A percentile compares a stretch with the other conserved stretches of the same genome.
phyloP scores from a whole-genome alignment of 2,797 vertebrate species.

The Eutrigla gurnardus region DNA sequence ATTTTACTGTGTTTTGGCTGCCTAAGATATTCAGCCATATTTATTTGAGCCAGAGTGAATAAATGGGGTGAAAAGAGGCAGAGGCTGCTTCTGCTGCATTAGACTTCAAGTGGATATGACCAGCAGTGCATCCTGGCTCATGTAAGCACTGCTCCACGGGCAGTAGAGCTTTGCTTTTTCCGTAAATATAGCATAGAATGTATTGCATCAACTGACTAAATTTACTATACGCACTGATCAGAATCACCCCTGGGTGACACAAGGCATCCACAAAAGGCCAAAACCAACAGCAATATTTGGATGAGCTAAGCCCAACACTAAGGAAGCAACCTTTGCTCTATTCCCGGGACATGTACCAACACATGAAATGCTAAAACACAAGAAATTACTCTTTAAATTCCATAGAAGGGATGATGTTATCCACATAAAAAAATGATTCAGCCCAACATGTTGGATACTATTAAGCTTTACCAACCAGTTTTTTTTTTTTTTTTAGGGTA shows the following conservation, averaged over 20 bases:
- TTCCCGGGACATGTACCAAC: background rate
- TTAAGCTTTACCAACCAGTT: background rate
- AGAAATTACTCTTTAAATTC: background rate
- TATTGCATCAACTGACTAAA: no score
- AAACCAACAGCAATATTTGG: background rate
- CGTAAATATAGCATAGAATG: no score
- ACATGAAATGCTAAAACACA: background rate
- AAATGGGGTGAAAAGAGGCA: no score
- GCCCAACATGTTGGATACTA: background rate
- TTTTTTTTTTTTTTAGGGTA: constrained; percentile 71
- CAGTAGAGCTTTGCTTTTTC: no score
- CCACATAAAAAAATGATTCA: background rate
- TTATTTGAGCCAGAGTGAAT: no score
- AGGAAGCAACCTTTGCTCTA: background rate
- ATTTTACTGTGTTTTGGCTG: no score
- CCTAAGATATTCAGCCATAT: no score
- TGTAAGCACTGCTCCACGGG: no score
- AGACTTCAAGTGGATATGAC: no score
- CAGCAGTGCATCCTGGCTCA: no score
- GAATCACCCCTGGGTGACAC: background rate
- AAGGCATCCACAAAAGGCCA: background rate
- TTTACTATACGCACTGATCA: no score
- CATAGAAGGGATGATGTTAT: background rate
- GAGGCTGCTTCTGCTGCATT: no score
- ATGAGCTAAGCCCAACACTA: background rate